Evolutionary conservation across 2,113 vertebrate species (phyloP), one percentile per base, ranked within the genome.

Genomic region (Pogonocichla stellata): DNA sequence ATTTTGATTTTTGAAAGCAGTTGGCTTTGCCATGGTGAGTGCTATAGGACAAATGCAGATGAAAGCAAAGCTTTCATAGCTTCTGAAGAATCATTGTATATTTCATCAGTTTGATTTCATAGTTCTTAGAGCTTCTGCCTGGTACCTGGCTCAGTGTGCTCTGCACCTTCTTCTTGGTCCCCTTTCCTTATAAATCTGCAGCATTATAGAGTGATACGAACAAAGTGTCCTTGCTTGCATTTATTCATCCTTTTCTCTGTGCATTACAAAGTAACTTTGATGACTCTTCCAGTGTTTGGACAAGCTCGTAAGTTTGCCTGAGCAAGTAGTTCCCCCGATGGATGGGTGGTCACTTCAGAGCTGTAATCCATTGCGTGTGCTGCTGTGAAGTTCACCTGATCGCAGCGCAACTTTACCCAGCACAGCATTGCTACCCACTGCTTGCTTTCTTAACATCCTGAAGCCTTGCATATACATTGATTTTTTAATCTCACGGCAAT

Each of bases 1-100:
- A 19, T 10, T 12, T 28, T 2, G 7, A 69, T 71, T 72, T 82
- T 82, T 60, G 23, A 48, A 71, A 81, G 19, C n/a, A 45, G 24
- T 26, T 4, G 2, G 0, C 9, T 82, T 80, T 88, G 18, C 15
- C 0, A 0, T 38, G 11, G 3, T 56, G 19, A 14, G 4, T 84
- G 6, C 22, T 45, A 2, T 45, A 69, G 48, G 57, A 33, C 11
- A 90, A 60, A 67, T 43, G 24, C 15, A 57, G 22, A 7, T 73
- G 6, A 57, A 74, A 79, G 34, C 26, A 56, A 69, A 20, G 3
- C 42, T 71, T 82, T 67, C n/a, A 6, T 22, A 33, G 26, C 43
- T 64, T 93, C 4, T 4, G 25, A 70, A 77, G 51, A 82, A 87
- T 36, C 4, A 4, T 1, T 8, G 5, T 43, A 0, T 69, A n/a